A percentile compares a stretch with the other conserved stretches of the same genome.
Conservation (phyloP, 2,797 vertebrate species). For the Acrocephalus scirpaceus region DNA sequence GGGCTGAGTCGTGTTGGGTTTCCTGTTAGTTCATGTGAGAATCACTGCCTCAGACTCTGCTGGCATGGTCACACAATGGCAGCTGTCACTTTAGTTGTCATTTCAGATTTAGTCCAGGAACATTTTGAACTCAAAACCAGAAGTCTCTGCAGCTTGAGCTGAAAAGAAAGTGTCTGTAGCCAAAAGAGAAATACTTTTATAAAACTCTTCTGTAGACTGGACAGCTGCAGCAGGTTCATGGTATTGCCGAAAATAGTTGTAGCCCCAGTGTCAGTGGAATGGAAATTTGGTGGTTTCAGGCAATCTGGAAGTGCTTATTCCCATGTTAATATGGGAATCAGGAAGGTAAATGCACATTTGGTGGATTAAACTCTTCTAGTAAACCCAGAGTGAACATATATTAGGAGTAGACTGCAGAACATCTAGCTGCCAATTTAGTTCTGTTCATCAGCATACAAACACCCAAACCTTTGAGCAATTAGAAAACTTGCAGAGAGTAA, state of each 20-base stretch:
- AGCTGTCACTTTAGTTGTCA: slow-evolving; percentile 36
- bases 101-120: slow-evolving; percentile 31
- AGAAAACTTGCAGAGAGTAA: slow-evolving; percentile 19
- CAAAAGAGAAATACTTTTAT: slow-evolving; percentile 9
- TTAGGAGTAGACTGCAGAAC: background rate
- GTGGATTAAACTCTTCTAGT: background rate
- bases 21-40: background rate
- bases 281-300: background rate
- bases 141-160: slow-evolving; percentile 28
- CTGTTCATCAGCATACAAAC: background rate
- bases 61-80: slow-evolving; percentile 27
- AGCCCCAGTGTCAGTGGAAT: background rate
- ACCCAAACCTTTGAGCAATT: background rate
- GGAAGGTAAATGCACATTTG: background rate
- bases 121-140: slow-evolving; percentile 41
- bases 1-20: background rate
- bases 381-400: background rate
- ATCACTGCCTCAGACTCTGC: background rate
- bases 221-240: background rate
- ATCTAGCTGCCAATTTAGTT: background rate
- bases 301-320: background rate
- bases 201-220: slow-evolving; percentile 17
- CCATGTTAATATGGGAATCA: background rate
- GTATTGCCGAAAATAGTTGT: background rate
- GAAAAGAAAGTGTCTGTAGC: background rate